Percentiles rank a stretch among this genome's conserved stretches.
phyloP scores from a whole-genome alignment of 2,797 vertebrate species.

The Lycodopsis pacificus region DNA sequence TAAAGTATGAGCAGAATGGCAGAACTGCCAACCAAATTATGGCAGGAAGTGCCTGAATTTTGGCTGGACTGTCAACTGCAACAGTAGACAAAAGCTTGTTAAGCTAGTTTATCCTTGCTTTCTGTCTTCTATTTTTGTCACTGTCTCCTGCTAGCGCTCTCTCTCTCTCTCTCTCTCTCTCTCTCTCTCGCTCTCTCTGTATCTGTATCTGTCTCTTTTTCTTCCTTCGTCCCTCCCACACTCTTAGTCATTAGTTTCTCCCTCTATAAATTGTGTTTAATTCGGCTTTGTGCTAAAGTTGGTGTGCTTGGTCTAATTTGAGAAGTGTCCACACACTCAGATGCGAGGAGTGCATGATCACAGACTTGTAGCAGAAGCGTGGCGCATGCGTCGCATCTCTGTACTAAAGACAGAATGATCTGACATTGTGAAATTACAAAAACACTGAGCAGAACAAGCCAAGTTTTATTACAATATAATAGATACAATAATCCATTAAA shows the following conservation, averaged over 20 bases:
- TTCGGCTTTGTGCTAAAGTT: slow-evolving; percentile 42
- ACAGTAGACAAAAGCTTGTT: slow-evolving; percentile 34
- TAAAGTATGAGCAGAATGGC: slow-evolving; percentile 15
- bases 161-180: slow-evolving; percentile 19
- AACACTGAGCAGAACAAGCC: neutral
- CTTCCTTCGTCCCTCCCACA: slow-evolving; percentile 34
- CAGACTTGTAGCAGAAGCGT: slow-evolving; percentile 6
- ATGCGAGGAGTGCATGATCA: neutral
- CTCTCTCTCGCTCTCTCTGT: slow-evolving; percentile 19
- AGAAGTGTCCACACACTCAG: slow-evolving; percentile 12
- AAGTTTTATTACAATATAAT: neutral
- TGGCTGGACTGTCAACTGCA: slow-evolving; percentile 12
- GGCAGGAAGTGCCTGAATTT: slow-evolving; percentile 34
- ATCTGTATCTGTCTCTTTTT: slow-evolving; percentile 42
- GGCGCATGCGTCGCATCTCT: neutral
- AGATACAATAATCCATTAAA: neutral
- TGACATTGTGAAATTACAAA: neutral
- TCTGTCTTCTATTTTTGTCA: slow-evolving; percentile 1
- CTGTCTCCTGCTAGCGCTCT: slow-evolving; percentile 11
- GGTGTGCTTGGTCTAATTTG: slow-evolving; percentile 46
- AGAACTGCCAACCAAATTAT: slow-evolving; percentile 10
- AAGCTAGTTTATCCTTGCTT: slow-evolving; percentile 25
- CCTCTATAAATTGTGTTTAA: slow-evolving; percentile 54
- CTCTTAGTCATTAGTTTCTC: slow-evolving; percentile 47
- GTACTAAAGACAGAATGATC: neutral